Evolutionary conservation across 2,113 vertebrate species (phyloP).

Genomic region (Bolborhynchus lineola): DNA sequence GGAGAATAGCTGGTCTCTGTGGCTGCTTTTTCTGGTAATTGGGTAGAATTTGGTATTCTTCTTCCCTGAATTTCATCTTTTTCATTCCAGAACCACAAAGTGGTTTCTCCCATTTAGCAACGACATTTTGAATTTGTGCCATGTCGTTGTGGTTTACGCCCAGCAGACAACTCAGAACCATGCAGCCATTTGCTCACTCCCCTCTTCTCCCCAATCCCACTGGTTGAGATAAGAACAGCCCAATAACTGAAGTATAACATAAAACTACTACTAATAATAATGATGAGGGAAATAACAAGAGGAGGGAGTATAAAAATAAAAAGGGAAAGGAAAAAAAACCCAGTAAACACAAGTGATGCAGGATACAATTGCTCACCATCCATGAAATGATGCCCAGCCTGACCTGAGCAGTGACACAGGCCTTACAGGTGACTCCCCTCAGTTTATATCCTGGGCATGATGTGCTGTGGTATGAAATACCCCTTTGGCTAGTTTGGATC

Average conservation of each 20-base stretch:
- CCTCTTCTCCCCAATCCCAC: neutral
- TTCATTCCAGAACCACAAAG: neutral
- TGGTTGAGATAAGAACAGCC: neutral
- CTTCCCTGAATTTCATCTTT: neutral
- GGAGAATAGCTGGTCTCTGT: neutral
- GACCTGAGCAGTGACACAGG: neutral
- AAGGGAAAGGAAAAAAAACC: neutral
- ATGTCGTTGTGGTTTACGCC: neutral
- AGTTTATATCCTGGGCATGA: neutral
- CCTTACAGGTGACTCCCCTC: neutral
- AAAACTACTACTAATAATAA: neutral
- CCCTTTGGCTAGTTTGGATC: neutral
- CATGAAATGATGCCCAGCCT: neutral
- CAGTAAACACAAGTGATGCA: neutral
- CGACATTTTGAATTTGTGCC: neutral
- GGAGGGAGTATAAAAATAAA: neutral
- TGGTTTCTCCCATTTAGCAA: neutral
- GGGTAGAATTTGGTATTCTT: neutral
- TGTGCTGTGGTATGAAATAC: neutral
- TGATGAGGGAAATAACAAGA: neutral
- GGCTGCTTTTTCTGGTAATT: neutral
- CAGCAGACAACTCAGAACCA: neutral
- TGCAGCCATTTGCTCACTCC: neutral
- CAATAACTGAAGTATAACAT: neutral
- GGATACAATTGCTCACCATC: neutral